These are phyloP conservation scores for Falco cherrug DNA, from an alignment of 2,797 vertebrate species.

Conservation along the genomic window DNA sequence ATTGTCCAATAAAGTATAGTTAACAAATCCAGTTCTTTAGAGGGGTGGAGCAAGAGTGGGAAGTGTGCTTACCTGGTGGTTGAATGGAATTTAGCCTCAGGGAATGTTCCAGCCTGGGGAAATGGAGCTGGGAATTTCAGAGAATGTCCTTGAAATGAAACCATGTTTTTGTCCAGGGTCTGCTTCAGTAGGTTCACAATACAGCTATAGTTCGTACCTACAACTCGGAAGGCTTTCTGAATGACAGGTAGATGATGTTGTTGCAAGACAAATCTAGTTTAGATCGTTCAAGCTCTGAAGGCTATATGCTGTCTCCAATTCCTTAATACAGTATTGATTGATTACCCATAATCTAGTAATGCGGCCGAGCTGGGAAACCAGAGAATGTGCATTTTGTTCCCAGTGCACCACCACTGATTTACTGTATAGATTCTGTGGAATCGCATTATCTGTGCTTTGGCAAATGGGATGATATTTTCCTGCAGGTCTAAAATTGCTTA, in stretches of 20 bases:
- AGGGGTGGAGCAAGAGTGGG: background rate
- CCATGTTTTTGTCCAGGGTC: background rate
- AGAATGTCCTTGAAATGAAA: background rate
- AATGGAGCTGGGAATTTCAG: background rate
- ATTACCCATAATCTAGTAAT: background rate
- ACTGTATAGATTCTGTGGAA: background rate
- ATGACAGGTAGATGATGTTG: background rate
- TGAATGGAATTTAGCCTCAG: background rate
- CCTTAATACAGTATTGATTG: background rate
- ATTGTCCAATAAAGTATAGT: background rate
- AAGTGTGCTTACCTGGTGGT: background rate
- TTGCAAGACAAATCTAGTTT: background rate
- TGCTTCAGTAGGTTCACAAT: background rate
- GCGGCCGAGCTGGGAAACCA: background rate
- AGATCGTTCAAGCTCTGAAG: background rate
- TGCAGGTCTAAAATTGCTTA: background rate
- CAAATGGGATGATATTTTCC: background rate
- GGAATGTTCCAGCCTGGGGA: background rate
- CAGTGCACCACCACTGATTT: background rate
- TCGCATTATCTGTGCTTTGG: background rate
- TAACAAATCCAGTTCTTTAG: background rate
- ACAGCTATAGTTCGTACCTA: background rate
- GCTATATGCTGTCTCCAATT: background rate
- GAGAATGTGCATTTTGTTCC: background rate
- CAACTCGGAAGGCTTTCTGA: background rate